These are phyloP conservation scores for Protaetia brevitarsis DNA, from an alignment of 1,140 invertebrate genomes.

Conservation along the genomic window DNA sequence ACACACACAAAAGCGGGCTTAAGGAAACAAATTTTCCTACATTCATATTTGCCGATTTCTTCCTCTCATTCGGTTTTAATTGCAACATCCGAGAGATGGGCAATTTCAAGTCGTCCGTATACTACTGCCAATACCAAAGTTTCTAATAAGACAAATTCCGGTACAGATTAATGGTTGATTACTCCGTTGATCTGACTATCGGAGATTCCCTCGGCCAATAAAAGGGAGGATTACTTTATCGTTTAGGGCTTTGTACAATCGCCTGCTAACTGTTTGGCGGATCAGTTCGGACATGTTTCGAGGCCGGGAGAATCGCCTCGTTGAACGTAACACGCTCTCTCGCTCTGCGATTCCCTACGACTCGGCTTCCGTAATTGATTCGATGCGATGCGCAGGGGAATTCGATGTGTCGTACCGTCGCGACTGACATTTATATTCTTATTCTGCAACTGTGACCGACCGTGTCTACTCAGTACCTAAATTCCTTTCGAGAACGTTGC, in stretches of 20 bases:
- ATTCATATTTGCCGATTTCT: background rate
- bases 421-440: too few relatives aligned
- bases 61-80: background rate
- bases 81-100: background rate
- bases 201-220: conserved; percentile 23
- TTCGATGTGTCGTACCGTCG: background rate
- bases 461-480: too few relatives aligned
- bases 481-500: too few relatives aligned
- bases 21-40: too few relatives aligned
- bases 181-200: conserved; percentile 23
- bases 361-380: conserved; percentile 1
- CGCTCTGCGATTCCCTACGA: background rate
- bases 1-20: too few relatives aligned
- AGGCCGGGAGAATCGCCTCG: background rate
- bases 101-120: background rate
- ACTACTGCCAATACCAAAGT: conserved; percentile 17
- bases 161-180: conserved; percentile 24
- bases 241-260: conserved; percentile 31
- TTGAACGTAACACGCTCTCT: background rate
- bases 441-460: too few relatives aligned
- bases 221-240: conserved; percentile 28
- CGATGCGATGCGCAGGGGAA: background rate
- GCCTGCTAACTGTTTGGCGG: conserved; percentile 32
- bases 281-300: background rate
- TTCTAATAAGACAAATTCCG: conserved; percentile 24